A percentile compares a stretch with the other conserved stretches of the same genome.
These are phyloP conservation scores for Mizuhopecten yessoensis DNA, from an alignment of 1,140 invertebrate species.

Conservation along the genomic window DNA sequence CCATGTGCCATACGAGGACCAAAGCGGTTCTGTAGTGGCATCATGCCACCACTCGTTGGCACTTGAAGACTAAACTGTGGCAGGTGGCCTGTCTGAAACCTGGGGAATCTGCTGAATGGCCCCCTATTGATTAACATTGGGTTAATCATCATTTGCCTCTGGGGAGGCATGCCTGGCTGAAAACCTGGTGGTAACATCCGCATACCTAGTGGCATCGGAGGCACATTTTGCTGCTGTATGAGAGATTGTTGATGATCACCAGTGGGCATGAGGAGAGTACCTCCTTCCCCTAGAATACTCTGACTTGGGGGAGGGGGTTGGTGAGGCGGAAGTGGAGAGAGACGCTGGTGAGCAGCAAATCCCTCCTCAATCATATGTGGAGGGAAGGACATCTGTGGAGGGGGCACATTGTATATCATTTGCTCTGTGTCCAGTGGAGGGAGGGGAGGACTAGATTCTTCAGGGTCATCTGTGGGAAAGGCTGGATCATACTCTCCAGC, in stretches of 20 bases:
- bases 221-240: conserved; percentile 44
- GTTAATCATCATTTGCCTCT: conserved; percentile 56
- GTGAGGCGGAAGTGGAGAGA: conserved; percentile 55
- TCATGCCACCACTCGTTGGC: conserved; percentile 56
- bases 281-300: conserved; percentile 59
- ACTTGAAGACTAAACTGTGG: conserved; percentile 66
- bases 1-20: conserved; percentile 60
- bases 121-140: conserved; percentile 61
- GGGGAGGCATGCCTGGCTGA: conserved; percentile 49
- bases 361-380: conserved; percentile 15
- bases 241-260: conserved; percentile 50
- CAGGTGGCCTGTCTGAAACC: conserved; percentile 55
- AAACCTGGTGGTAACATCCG: conserved; percentile 56
- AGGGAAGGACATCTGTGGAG: conserved; percentile 8
- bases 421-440: conserved; percentile 10
- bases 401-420: conserved; percentile 44
- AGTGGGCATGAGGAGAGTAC: conserved; percentile 48
- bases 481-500: conserved; percentile 60
- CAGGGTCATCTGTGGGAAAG: conserved; percentile 61
- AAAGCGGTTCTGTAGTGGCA: conserved; percentile 65
- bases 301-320: conserved; percentile 49
- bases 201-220: conserved; percentile 48
- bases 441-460: conserved; percentile 51
- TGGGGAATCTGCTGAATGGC: conserved; percentile 53
- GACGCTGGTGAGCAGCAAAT: conserved; percentile 40